phyloP scores from a whole-genome alignment of 2,113 vertebrate genomes.

The Pseudorhombus dupliciocellatus region DNA sequence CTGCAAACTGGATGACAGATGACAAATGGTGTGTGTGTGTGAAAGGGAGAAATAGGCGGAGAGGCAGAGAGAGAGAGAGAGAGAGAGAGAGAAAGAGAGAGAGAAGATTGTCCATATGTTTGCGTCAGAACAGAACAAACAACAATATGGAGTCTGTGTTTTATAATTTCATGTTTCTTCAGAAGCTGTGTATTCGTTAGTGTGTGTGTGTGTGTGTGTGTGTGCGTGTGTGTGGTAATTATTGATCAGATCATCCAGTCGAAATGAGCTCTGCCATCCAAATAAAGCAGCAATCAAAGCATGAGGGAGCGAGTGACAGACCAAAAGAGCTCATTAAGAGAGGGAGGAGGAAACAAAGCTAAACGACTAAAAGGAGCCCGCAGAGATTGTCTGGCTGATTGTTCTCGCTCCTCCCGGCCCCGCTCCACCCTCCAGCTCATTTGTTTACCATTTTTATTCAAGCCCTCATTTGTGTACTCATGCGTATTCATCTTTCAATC shows the following conservation, averaged over 20 bases:
- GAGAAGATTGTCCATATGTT: neutral
- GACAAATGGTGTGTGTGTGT: conserved; percentile 41
- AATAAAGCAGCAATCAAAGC: conserved; percentile 68
- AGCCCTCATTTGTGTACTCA: conserved; percentile 65
- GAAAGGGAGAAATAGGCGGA: neutral
- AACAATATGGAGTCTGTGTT: neutral
- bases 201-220: conserved; percentile 10
- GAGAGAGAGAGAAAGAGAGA: neutral
- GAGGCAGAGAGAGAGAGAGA: neutral
- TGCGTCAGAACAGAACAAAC: conserved; percentile 8
- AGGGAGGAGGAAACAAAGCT: conserved; percentile 60
- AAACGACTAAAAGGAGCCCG: conserved; percentile 51
- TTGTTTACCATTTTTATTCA: conserved; percentile 66
- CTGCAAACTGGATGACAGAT: conserved; percentile 51
- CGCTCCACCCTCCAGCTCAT: conserved; percentile 43
- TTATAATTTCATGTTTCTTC: conserved; percentile 22
- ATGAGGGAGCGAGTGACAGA: conserved; percentile 56
- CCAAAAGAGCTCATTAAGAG: conserved; percentile 65
- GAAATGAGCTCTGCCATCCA: conserved; percentile 71
- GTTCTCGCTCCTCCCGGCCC: conserved; percentile 44
- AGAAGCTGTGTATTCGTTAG: conserved; percentile 6
- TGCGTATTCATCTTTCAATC: conserved; percentile 69
- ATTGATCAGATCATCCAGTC: conserved; percentile 73
- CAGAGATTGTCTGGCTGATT: conserved; percentile 57
- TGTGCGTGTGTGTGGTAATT: conserved; percentile 49